phyloP scores from a whole-genome alignment of 2,113 vertebrate genomes.

The rat (Rattus norvegicus) region DNA sequence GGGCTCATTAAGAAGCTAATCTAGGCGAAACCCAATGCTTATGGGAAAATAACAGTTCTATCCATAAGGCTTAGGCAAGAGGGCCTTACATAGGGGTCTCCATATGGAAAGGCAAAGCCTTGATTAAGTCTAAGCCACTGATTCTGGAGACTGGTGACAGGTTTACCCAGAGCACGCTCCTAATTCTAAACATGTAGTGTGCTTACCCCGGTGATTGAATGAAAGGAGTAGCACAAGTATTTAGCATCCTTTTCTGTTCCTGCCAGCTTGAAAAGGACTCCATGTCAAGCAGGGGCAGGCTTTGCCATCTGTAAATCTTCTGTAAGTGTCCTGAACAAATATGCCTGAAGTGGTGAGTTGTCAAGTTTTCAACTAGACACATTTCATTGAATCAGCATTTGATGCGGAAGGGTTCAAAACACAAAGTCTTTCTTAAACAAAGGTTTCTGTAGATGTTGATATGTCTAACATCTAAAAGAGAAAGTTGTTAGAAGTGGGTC shows the following conservation, averaged over 20 bases:
- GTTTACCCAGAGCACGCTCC: neutral
- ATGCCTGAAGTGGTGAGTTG: constrained; percentile 33
- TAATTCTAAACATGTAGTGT: neutral
- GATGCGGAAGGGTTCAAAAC: constrained; percentile 4
- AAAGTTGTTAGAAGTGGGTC: constrained; percentile 38
- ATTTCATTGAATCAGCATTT: constrained; percentile 34
- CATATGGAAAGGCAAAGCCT: neutral
- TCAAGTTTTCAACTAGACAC: constrained; percentile 30
- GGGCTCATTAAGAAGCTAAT: no score
- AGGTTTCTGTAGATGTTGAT: constrained; percentile 49
- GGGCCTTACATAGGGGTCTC: neutral
- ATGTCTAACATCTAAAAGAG: neutral
- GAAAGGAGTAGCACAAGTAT: constrained; percentile 28
- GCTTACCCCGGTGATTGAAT: constrained; percentile 41
- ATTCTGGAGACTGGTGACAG: neutral
- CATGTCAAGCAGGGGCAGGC: constrained; percentile 17
- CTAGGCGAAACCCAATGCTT: neutral
- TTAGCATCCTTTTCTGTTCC: constrained; percentile 61
- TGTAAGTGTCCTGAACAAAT: constrained; percentile 48
- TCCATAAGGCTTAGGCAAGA: neutral
- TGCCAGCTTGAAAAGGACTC: constrained; percentile 61
- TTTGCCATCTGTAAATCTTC: constrained; percentile 66
- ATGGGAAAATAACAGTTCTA: neutral
- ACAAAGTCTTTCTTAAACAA: constrained; percentile 20
- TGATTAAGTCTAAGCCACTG: neutral